Evolutionary conservation across 2,797 vertebrate species (phyloP).

Genomic region (Aulostomus chinensis): DNA sequence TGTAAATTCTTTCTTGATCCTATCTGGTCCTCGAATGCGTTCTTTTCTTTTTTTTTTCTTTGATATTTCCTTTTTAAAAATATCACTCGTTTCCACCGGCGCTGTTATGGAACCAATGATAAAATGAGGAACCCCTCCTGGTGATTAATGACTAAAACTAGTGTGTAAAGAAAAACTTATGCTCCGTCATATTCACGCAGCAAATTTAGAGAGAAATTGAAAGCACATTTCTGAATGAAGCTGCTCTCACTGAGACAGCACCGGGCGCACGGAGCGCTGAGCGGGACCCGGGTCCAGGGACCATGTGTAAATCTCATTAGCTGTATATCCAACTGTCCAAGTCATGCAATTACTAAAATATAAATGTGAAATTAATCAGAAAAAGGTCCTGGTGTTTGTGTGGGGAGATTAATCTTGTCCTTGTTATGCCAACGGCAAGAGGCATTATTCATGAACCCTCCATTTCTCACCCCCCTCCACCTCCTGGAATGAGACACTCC

Average conservation of each 20-base stretch:
- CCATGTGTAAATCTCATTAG: slow-evolving; percentile 73
- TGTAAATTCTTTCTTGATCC: no score
- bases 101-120: no score
- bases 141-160: no score
- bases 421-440: slow-evolving; percentile 72
- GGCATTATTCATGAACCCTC: slow-evolving; percentile 70
- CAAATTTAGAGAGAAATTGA: background rate
- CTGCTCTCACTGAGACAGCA: slow-evolving; percentile 7
- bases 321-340: slow-evolving; percentile 69
- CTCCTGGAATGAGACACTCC: slow-evolving; percentile 57
- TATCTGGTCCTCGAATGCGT: no score
- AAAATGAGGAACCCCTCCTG: no score
- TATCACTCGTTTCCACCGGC: no score
- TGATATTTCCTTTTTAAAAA: no score
- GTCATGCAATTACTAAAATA: slow-evolving; percentile 75
- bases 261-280: slow-evolving; percentile 43
- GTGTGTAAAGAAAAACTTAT: no score
- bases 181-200: background rate
- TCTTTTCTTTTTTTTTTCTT: no score
- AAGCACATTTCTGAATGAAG: slow-evolving; percentile 12
- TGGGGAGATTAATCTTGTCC: slow-evolving; percentile 77
- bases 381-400: slow-evolving; percentile 68
- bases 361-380: slow-evolving; percentile 78
- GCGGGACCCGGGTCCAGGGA: slow-evolving; percentile 53
- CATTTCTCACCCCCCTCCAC: slow-evolving; percentile 48